Evolutionary conservation across 2,888 invertebrate species (phyloP), one percentile per base, ranked within the genome.

Genomic region (Sylvicola fuscatus): DNA sequence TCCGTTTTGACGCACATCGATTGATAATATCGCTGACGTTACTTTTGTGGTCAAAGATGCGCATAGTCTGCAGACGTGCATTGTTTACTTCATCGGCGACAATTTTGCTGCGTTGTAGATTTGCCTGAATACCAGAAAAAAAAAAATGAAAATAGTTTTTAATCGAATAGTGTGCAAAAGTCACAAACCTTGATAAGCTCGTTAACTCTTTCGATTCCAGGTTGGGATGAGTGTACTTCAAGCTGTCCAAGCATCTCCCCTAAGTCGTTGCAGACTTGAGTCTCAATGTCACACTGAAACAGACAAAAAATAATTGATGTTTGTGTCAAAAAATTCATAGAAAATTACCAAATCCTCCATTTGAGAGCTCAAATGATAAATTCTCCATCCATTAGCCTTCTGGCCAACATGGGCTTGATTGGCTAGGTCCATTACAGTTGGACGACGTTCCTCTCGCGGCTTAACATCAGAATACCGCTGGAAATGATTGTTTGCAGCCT

Each of bases 341-440:
- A n/a, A n/a, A 42, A 45, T 38, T 61, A 87, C 89, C 68, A 92
- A 62, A 56, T 90, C 86, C 49, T 90, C 86, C 76, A 93, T 81
- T 64, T 92, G 90, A 31, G 86, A 77, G 28, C 81, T 81, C 45
- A 93, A 68, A 54, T 90, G 89, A 62, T 83, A 77, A 40, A 93
- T 70, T 62, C 92, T 93, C 93, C 93, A 93, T 1, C 93, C 93
- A 45, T 84, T 83, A 13, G 87, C 74, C 59, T 83, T 86, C 49
- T 84, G 79, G 43, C 81, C 62, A 35, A 90, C 81, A 50, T 83
- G 75, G 43, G 76, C 76, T 56, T 89, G 89, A 58, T 80, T 81
- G 21, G 92, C 86, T 47, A 93, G 66, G 59, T 92, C 89, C 50
- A 79, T 78, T 30, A 93, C 79, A 2, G 78, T 75, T 1, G 86